Evolutionary conservation across 2,888 invertebrate genomes (phyloP).

Genomic region (Heliconius hortense): DNA sequence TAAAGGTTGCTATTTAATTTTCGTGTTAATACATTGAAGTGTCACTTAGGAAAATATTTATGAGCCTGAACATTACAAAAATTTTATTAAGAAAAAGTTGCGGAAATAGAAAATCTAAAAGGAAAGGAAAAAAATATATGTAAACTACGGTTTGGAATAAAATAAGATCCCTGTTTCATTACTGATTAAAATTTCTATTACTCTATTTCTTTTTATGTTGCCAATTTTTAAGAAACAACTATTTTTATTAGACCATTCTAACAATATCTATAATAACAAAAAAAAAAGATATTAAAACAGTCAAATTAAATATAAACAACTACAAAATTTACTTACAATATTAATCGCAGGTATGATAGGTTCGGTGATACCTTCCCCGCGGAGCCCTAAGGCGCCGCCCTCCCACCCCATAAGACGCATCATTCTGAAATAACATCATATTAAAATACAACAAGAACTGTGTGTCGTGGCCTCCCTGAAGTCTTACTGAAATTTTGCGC

Average conservation of each 20-base stretch:
- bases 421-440: slow-evolving; percentile 66
- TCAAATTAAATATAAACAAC: neutral
- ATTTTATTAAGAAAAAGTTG: too few relatives aligned
- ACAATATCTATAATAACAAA: neutral
- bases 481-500: too few relatives aligned
- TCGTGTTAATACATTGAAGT: too few relatives aligned
- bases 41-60: too few relatives aligned
- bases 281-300: neutral
- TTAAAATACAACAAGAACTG: neutral
- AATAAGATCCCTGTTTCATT: too few relatives aligned
- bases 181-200: too few relatives aligned
- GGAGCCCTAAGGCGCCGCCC: slow-evolving; percentile 86
- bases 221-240: neutral
- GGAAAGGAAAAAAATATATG: too few relatives aligned
- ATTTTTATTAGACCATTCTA: neutral
- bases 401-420: slow-evolving; percentile 88
- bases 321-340: slow-evolving; percentile 50
- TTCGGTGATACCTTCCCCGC: slow-evolving; percentile 84
- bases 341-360: slow-evolving; percentile 73
- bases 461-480: neutral
- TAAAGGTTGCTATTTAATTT: neutral
- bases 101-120: too few relatives aligned
- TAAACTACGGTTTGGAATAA: too few relatives aligned
- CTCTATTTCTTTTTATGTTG: neutral
- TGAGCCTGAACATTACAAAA: too few relatives aligned